Evolutionary conservation across 2,888 invertebrate species (phyloP), one percentile per base, ranked within the genome.

Genomic region (Rhingia rostrata): DNA sequence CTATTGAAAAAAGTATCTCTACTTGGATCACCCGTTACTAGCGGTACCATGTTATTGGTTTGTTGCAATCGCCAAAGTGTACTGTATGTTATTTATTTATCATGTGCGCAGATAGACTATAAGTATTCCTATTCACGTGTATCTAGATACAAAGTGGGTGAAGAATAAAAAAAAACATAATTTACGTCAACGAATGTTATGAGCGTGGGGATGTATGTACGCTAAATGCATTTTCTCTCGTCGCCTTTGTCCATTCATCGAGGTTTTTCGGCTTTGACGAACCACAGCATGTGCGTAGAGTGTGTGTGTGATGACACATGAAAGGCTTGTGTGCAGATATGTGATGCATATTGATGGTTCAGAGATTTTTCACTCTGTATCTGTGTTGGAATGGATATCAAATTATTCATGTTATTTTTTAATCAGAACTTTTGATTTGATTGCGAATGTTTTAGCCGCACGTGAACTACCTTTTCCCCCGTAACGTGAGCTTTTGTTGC

Each of bases 341-440:
- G 60, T 47, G 53, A 53, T 66, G 80, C 61, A 74, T 80, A 53
- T 37, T 51, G 35, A 64, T 79, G 64, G 22, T 22, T 22, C 22
- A 22, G 22, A 22, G 22, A 22, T 22, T 22, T 22, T 22, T 22
- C 22, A 22, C 22, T 37, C 10, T 14, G 2, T 14, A 10, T 7
- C 33, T 3, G n/a, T 2, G n/a, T n/a, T n/a, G n/a, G 43, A 32
- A 22, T 22, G 22, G 2, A 22, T 22, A 22, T 22, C 14, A 79
- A 64, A 72, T 64, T 60, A 66, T 56, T 70, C 30, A 56, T 58
- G 53, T 69, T 77, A 63, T 69, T 70, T 70, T 78, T 63, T 70
- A 64, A 70, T 63, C 70, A 70, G 49, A 45, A 70, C 54, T 78
- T 61, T 78, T 56, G 70, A 70, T 78, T 56, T 63, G 70, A 78